Base-by-base conservation (phyloP, 1,140 invertebrate genomes). In the Ostrea edulis region DNA sequence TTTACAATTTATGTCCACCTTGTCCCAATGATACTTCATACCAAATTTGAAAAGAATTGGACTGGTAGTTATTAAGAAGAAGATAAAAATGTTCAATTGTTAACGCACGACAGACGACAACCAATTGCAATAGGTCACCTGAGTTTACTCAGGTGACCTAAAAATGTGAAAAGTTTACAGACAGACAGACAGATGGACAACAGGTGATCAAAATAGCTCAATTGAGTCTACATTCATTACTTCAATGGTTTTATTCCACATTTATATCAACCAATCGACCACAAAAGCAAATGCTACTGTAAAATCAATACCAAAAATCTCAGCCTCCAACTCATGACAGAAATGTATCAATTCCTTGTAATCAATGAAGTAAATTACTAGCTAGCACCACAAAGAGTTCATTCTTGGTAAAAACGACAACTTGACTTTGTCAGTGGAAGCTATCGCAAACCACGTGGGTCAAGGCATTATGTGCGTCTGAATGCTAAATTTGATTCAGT, bases 261-360 rank as follows among this genome's bases (percentile, higher is more conserved):
- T 29, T 77, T 25, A 77, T 29, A 22, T 35, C 68, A 77, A 77
- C 29, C 68, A 77, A 25, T 44, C 35, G 35, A 44, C 35, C 35
- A 44, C 35, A 44, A 44, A 8, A 11, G 4, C 68, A 29, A 25
- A 17, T 77, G 11, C 2, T 77, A 77, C 68, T 35, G 14, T 77
- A 35, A 35, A 77, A 77, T 77, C 68, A 77, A 77, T 77, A 77
- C 11, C 68, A 55, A 68, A 17, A 12, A 14, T 11, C 22, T 17
- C 35, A 44, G 35, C 35, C 68, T 29, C 14, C 25, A 77, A 29
- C 68, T 29, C 12, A 22, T 25, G 1, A 5, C 35, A 44, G 35
- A 44, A 44, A 22, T 77, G 68, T 77, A 77, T 29, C 68, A 77
- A 35, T 77, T n/a, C 68, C 12, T 35, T 77, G 25, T 25, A 77